phyloP scores from a whole-genome alignment of 1,140 invertebrate species.

The Penaeus indicus region DNA sequence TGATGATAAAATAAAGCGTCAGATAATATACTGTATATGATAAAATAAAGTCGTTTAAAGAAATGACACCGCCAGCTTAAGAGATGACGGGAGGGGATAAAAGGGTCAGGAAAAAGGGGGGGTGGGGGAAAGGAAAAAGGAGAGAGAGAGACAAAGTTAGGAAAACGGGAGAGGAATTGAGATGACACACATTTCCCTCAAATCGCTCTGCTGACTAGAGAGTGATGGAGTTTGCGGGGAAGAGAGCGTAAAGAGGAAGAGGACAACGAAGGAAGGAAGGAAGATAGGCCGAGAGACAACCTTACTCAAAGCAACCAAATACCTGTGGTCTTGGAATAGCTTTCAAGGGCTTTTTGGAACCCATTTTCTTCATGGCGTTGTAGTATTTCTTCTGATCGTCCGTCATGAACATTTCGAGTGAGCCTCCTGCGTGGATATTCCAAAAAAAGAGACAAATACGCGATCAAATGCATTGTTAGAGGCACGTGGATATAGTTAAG shows the following conservation, averaged over 20 bases:
- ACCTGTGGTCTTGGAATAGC: constrained; percentile 96
- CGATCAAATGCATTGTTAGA: neutral
- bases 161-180: too few relatives aligned
- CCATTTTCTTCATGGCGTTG: constrained; percentile 99
- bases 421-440: constrained; percentile 84
- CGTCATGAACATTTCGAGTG: constrained; percentile 99
- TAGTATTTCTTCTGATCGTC: constrained; percentile 99
- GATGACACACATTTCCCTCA: too few relatives aligned
- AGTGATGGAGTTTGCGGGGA: too few relatives aligned
- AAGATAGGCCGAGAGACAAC: neutral
- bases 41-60: too few relatives aligned
- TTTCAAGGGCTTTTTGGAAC: constrained; percentile 97
- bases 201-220: too few relatives aligned
- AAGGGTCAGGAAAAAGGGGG: too few relatives aligned
- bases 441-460: neutral
- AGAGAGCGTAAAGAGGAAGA: neutral
- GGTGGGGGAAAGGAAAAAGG: too few relatives aligned
- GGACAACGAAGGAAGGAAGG: neutral
- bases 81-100: too few relatives aligned
- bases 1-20: too few relatives aligned
- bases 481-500: too few relatives aligned
- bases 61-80: too few relatives aligned
- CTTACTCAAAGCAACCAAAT: constrained; percentile 68
- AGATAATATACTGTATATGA: too few relatives aligned
- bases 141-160: neutral